Conservation (phyloP, 2,888 invertebrate species). For the Tricholauxania praeusta region DNA sequence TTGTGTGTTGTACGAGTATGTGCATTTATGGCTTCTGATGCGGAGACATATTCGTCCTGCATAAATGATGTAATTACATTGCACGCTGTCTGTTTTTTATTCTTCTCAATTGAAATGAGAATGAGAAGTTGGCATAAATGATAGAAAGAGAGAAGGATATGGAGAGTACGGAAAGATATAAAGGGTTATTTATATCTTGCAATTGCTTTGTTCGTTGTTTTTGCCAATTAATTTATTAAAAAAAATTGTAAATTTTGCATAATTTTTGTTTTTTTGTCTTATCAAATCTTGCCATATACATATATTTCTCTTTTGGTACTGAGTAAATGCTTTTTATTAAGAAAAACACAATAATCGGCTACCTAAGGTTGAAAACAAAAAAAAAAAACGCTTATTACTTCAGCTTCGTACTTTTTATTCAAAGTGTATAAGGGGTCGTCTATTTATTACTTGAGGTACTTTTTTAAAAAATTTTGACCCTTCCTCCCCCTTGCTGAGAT, state of each 20-base stretch:
- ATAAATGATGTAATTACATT: constrained; percentile 65
- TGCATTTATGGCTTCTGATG: background rate
- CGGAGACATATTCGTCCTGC: constrained; percentile 53
- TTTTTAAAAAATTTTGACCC: too few relatives aligned
- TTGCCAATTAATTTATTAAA: constrained; percentile 24
- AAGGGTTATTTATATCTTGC: background rate
- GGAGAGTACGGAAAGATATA: background rate
- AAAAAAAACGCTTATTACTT: too few relatives aligned
- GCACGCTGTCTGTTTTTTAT: constrained; percentile 52
- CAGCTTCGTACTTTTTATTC: too few relatives aligned
- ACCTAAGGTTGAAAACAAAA: too few relatives aligned
- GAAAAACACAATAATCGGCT: too few relatives aligned
- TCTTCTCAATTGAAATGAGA: background rate
- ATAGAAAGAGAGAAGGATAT: background rate
- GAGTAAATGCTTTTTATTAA: too few relatives aligned
- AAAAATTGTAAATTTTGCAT: background rate
- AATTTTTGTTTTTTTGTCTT: too few relatives aligned
- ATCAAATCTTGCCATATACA: too few relatives aligned
- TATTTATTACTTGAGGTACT: too few relatives aligned
- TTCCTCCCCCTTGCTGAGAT: too few relatives aligned
- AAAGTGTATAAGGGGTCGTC: too few relatives aligned
- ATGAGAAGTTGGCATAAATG: background rate
- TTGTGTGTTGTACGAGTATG: background rate
- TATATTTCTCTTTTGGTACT: too few relatives aligned
- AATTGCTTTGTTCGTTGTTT: background rate